A percentile compares a stretch with the other conserved stretches of the same genome.
These are phyloP conservation scores for Dynastes tityus DNA, from an alignment of 2,888 invertebrate species.

Conservation along the genomic window DNA sequence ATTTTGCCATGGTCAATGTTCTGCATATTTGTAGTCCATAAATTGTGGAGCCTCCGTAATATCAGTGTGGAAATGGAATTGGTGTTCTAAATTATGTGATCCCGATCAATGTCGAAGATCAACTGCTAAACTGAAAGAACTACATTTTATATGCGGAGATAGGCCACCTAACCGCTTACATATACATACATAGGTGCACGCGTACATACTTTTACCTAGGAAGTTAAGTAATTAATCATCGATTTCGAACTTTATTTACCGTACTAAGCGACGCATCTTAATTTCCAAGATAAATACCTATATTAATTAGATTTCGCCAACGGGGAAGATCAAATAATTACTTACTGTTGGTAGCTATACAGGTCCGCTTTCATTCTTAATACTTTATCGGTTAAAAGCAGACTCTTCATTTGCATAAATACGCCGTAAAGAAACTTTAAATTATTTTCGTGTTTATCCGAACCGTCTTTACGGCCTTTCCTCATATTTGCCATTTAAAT, in stretches of 20 bases:
- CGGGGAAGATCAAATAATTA: slow-evolving; percentile 69
- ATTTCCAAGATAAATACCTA: slow-evolving; percentile 70
- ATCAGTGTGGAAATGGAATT: no score
- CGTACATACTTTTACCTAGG: background rate
- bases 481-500: slow-evolving; percentile 14
- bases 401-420: slow-evolving; percentile 68
- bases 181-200: no score
- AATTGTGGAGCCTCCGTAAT: no score
- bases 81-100: no score
- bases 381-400: slow-evolving; percentile 69
- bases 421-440: slow-evolving; percentile 59
- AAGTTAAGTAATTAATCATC: slow-evolving; percentile 68
- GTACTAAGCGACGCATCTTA: slow-evolving; percentile 69
- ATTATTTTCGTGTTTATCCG: slow-evolving; percentile 50
- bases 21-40: no score
- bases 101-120: no score
- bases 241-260: slow-evolving; percentile 68
- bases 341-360: slow-evolving; percentile 60
- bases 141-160: no score
- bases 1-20: no score
- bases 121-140: no score
- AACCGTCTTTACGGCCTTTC: slow-evolving; percentile 7
- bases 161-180: no score
- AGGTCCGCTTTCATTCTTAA: slow-evolving; percentile 69
- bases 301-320: slow-evolving; percentile 70